Percentiles rank a stretch among this genome's conserved stretches.
These are phyloP conservation scores for Anguilla megastoma DNA, from an alignment of 2,797 vertebrate genomes.

Conservation along the genomic window DNA sequence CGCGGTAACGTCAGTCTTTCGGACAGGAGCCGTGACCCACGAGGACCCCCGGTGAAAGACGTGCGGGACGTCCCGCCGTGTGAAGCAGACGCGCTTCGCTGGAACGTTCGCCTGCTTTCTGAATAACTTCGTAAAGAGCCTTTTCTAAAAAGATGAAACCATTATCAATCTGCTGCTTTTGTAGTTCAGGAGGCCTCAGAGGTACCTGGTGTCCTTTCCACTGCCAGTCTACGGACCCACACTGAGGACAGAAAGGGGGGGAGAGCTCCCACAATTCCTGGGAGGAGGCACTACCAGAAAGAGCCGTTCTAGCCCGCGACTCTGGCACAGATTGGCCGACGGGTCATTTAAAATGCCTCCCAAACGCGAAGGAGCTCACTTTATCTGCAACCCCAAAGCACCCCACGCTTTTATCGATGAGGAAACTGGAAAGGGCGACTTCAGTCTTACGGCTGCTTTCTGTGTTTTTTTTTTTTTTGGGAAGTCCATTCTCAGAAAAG, in stretches of 20 bases:
- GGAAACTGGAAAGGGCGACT: slow-evolving; percentile 9
- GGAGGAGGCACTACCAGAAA: slow-evolving; percentile 22
- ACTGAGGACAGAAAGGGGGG: not conserved
- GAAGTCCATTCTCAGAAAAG: slow-evolving; percentile 50
- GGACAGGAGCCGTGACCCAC: not conserved
- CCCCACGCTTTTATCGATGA: slow-evolving; percentile 2
- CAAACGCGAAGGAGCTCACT: not conserved
- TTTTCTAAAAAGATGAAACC: not conserved
- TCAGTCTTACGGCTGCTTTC: slow-evolving; percentile 54
- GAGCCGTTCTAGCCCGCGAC: not conserved
- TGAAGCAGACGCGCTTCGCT: not conserved
- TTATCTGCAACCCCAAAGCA: slow-evolving; percentile 7
- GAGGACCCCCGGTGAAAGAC: not conserved
- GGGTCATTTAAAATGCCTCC: not conserved
- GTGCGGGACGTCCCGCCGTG: not conserved
- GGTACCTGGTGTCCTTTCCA: not conserved
- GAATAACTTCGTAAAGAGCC: not conserved
- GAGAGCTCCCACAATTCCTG: slow-evolving; percentile 15
- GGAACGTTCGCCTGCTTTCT: slow-evolving; percentile 14
- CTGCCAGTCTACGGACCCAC: slow-evolving; percentile 5
- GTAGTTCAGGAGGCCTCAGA: not conserved
- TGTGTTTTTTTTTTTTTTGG: slow-evolving; percentile 29
- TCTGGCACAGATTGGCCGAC: not conserved
- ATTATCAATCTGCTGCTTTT: slow-evolving; percentile 1
- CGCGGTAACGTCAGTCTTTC: slow-evolving; percentile 6